Percentiles rank a stretch among this genome's conserved stretches.
Conservation (phyloP, 2,113 vertebrate species). For the human (Homo sapiens) region DNA sequence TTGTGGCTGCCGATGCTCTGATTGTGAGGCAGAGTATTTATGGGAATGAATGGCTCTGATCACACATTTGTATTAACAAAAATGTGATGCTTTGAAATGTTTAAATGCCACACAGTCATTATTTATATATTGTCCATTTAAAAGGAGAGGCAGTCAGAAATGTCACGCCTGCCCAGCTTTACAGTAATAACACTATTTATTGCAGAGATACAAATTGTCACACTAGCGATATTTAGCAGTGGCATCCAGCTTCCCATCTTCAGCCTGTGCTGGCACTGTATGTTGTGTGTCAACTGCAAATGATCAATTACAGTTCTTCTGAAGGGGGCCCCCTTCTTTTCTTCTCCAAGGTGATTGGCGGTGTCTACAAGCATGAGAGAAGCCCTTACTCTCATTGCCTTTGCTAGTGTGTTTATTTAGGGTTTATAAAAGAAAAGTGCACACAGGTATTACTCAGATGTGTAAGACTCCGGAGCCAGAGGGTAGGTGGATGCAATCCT, state of each 20-base stretch:
- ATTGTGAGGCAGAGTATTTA: constrained; percentile 36
- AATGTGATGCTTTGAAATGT: constrained; percentile 46
- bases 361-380: neutral
- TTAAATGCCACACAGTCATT: constrained; percentile 45
- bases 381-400: neutral
- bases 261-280: accelerated
- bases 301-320: constrained; percentile 32
- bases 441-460: neutral
- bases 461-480: neutral
- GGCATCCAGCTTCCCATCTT: neutral
- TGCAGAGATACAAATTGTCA: constrained; percentile 35
- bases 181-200: constrained; percentile 47
- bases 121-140: constrained; percentile 44
- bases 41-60: constrained; percentile 33
- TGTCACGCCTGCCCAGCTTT: constrained; percentile 25
- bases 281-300: constrained; percentile 5
- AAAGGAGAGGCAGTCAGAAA: constrained; percentile 60
- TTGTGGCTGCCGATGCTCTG: neutral
- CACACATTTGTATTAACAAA: constrained; percentile 58
- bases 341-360: neutral
- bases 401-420: neutral
- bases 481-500: neutral
- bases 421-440: constrained; percentile 18
- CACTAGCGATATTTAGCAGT: neutral
- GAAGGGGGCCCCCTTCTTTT: neutral